Evolutionary conservation across 2,888 invertebrate species (phyloP).

Genomic region (Disparrhopalites patrizii): DNA sequence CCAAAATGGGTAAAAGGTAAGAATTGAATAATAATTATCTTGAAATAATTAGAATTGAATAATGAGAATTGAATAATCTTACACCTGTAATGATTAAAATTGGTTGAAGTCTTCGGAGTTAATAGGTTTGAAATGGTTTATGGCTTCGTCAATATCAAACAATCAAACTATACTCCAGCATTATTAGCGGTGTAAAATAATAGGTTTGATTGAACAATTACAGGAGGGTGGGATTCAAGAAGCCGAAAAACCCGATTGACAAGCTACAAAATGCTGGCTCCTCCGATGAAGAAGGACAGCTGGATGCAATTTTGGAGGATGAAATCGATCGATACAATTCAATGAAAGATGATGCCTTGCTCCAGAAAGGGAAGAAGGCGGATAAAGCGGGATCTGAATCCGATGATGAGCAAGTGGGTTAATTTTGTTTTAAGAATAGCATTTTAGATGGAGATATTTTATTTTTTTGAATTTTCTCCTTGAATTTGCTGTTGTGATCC

Average conservation of each 20-base stretch:
- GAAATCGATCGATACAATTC: slow-evolving; percentile 46
- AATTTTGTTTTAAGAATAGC: background rate
- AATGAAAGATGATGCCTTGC: slow-evolving; percentile 33
- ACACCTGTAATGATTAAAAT: too few species aligned
- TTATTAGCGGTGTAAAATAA: too few species aligned
- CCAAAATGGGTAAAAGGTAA: too few species aligned
- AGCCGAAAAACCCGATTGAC: slow-evolving; percentile 32
- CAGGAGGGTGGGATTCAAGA: slow-evolving; percentile 39
- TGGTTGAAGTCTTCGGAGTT: too few species aligned
- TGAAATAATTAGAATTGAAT: too few species aligned
- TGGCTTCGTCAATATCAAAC: too few species aligned
- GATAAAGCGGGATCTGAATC: slow-evolving; percentile 17
- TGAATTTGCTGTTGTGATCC: background rate
- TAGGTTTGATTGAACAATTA: too few species aligned
- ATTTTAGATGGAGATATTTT: background rate
- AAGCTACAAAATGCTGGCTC: slow-evolving; percentile 37
- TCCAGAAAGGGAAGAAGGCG: slow-evolving; percentile 29
- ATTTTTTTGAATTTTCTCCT: background rate
- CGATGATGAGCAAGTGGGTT: slow-evolving; percentile 38
- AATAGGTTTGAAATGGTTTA: too few species aligned
- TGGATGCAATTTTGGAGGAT: slow-evolving; percentile 45
- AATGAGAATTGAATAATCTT: too few species aligned
- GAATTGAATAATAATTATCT: too few species aligned
- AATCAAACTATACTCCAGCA: too few species aligned
- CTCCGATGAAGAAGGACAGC: slow-evolving; percentile 42